Conservation (phyloP, 2,113 vertebrate species). For the Grammomys surdaster region DNA sequence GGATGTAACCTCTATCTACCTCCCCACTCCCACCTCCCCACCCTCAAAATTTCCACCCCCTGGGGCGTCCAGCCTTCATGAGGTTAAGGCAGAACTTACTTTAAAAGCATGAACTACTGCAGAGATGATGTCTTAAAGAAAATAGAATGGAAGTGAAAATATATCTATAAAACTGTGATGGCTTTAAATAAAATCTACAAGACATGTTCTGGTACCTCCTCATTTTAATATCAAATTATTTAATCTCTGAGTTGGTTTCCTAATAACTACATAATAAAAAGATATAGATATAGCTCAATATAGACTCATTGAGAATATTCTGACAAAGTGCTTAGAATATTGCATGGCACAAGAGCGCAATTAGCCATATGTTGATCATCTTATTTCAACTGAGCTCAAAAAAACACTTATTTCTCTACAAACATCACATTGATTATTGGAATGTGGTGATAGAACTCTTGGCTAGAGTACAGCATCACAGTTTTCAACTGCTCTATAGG, state of each 20-base stretch:
- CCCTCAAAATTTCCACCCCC: too few species aligned
- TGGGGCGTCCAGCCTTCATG: too few species aligned
- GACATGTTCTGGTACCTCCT: background rate
- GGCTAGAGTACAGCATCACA: background rate
- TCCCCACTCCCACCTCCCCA: too few species aligned
- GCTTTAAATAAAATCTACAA: constrained; percentile 54
- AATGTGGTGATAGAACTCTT: background rate
- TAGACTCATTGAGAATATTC: constrained; percentile 14
- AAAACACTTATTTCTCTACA: constrained; percentile 12
- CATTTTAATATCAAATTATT: constrained; percentile 43
- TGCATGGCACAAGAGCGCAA: background rate
- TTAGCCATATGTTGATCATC: background rate
- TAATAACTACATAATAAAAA: background rate
- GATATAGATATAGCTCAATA: constrained; percentile 26
- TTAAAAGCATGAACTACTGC: background rate
- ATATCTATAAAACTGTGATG: background rate
- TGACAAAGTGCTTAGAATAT: background rate
- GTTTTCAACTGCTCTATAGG: background rate
- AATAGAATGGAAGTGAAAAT: background rate
- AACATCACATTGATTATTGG: background rate
- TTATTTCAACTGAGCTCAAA: constrained; percentile 43
- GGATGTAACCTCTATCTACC: too few species aligned
- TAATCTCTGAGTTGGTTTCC: constrained; percentile 21
- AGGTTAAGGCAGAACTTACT: background rate
- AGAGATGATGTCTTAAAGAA: constrained; percentile 2